Conservation (phyloP, 2,888 invertebrate species). For the Diarsia rubi region DNA sequence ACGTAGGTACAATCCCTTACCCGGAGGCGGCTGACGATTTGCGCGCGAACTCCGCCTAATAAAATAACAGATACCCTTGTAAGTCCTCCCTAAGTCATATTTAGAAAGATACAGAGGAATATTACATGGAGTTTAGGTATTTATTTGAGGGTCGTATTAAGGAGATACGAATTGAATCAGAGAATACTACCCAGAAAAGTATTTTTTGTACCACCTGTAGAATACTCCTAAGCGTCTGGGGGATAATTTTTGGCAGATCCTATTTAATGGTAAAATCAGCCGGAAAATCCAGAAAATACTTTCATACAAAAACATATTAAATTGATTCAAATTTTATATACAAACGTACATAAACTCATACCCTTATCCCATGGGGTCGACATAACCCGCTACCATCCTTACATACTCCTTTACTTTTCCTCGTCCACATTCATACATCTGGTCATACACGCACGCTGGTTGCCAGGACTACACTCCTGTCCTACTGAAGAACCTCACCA, state of each 20-base stretch:
- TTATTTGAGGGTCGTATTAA: background rate
- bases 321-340: background rate
- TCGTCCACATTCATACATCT: too few species aligned
- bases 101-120: constrained; percentile 19
- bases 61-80: constrained; percentile 43
- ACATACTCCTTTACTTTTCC: too few species aligned
- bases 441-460: too few species aligned
- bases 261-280: background rate
- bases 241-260: background rate
- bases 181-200: background rate
- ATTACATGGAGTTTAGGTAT: constrained; percentile 16
- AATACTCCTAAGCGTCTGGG: background rate
- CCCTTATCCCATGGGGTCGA: too few species aligned
- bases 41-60: constrained; percentile 16
- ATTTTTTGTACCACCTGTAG: background rate
- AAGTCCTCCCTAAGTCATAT: constrained; percentile 45
- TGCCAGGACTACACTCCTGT: too few species aligned
- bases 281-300: background rate
- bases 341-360: too few species aligned
- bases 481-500: too few species aligned
- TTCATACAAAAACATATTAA: background rate
- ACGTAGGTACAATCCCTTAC: constrained; percentile 1
- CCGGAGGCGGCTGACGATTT: constrained; percentile 30
- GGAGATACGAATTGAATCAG: background rate
- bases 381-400: too few species aligned